Base-by-base conservation (phyloP, 2,888 invertebrate genomes). In the Neoascia interrupta region DNA sequence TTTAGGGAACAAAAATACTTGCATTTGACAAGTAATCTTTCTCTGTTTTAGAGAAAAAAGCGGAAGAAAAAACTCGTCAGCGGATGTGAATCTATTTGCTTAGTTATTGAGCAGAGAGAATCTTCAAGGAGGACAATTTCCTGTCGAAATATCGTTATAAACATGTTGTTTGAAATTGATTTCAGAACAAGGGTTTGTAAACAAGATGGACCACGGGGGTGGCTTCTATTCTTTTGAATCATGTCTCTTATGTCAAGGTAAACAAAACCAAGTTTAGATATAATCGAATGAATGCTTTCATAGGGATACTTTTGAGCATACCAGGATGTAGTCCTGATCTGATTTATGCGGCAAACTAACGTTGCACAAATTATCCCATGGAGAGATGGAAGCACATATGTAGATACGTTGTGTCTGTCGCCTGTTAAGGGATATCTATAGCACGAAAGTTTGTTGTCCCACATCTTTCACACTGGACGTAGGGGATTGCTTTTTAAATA, bases 111-210 rank as follows among this genome's bases (percentile, higher is more conserved):
- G 26, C 18, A 60, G 31, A 68, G 37, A n/a, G 23, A 3, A 34
- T n/a, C 15, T 43, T 49, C 36, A 39, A 56, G 54, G 43, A 68
- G 60, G 61, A 73, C 73, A 73, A 73, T 73, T 79, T 79, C 79
- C 79, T 79, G 79, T 79, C 56, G 61, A 56, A 79, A 73, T 53
- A 79, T 79, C 54, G 49, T 72, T 79, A 68, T 73, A 61, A 68
- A 79, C 73, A 79, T 73, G 56, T 68, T 76, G 70, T 79, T 75
- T 75, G 60, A 79, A 72, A 73, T 66, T 72, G 79, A 79, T 79
- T 73, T 61, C 34, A 31, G 36, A 45, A 72, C 72, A 66, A 76
- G 72, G 64, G 64, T 72, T 76, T 13, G 64, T 31, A 70, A 79
- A 73, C 73, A 73, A 66, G 8, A 6, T 56, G 43, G 28, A 26